These are phyloP conservation scores for Pogonomyrmex californicus DNA, from an alignment of 1,140 invertebrate species.

Conservation along the genomic window DNA sequence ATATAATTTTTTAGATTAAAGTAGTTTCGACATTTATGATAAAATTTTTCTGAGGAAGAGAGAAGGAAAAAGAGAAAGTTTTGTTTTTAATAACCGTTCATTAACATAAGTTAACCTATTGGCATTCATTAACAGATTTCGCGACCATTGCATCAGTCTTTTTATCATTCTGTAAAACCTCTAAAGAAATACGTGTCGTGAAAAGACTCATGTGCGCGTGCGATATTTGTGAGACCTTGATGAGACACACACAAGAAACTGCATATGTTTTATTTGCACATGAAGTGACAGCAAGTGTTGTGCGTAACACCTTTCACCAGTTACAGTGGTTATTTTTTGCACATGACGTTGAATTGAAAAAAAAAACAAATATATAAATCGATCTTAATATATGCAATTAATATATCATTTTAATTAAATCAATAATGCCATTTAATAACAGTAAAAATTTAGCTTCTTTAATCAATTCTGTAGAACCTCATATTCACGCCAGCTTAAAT, in stretches of 20 bases:
- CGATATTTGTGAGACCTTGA: neutral
- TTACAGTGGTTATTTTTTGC: neutral
- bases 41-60: neutral
- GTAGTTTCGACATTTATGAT: neutral
- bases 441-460: neutral
- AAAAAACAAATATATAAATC: neutral
- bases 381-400: neutral
- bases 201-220: slow-evolving; percentile 3
- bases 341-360: neutral
- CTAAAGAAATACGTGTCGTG: neutral
- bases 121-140: neutral
- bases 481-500: neutral
- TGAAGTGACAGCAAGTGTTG: neutral
- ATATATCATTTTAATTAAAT: neutral
- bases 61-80: neutral
- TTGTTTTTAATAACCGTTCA: neutral
- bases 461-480: neutral
- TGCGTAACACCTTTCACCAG: neutral
- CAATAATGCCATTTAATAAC: neutral
- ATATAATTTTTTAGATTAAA: neutral
- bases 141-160: neutral
- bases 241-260: neutral
- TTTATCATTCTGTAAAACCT: neutral
- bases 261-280: neutral
- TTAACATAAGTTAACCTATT: neutral